Conservation (phyloP, 1,140 invertebrate genomes). For the Euura saliciscinereae region DNA sequence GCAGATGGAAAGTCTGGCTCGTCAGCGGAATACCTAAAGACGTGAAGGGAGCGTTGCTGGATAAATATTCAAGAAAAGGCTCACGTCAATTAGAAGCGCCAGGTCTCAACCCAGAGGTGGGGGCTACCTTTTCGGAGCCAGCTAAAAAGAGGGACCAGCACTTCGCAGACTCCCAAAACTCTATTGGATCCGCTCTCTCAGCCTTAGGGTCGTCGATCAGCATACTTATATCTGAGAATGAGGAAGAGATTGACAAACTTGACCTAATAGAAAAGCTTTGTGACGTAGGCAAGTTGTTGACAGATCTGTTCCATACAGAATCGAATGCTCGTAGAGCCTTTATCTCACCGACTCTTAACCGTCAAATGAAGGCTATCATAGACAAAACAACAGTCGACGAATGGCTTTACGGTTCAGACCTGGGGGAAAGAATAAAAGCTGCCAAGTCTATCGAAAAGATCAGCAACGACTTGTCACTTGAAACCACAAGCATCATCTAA, state of each 20-base stretch:
- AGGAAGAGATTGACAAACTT: constrained; percentile 8
- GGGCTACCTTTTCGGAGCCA: constrained; percentile 19
- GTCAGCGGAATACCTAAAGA: too few relatives aligned
- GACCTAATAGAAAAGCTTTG: constrained; percentile 12
- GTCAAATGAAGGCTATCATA: constrained; percentile 16
- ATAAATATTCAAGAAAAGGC: constrained; percentile 11
- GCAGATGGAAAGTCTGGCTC: too few relatives aligned
- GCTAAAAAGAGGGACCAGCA: constrained; percentile 28
- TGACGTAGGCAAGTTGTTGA: constrained; percentile 9
- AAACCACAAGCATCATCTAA: neutral
- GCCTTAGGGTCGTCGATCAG: constrained; percentile 24
- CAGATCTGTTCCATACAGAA: constrained; percentile 21
- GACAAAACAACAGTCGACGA: constrained; percentile 20
- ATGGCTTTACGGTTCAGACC: constrained; percentile 22
- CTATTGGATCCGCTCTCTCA: constrained; percentile 21
- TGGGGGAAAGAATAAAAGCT: constrained; percentile 20
- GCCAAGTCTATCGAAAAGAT: constrained; percentile 16
- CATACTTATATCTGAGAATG: constrained; percentile 18
- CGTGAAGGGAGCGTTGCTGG: too few relatives aligned
- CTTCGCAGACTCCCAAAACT: constrained; percentile 28
- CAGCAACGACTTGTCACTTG: neutral
- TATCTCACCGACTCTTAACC: constrained; percentile 20
- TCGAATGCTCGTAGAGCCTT: constrained; percentile 20
- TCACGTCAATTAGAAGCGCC: constrained; percentile 16
- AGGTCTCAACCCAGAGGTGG: constrained; percentile 9